A percentile compares a stretch with the other conserved stretches of the same genome.
phyloP scores from a whole-genome alignment of 1,140 invertebrate species.

The Philotrypesis tridentata region DNA sequence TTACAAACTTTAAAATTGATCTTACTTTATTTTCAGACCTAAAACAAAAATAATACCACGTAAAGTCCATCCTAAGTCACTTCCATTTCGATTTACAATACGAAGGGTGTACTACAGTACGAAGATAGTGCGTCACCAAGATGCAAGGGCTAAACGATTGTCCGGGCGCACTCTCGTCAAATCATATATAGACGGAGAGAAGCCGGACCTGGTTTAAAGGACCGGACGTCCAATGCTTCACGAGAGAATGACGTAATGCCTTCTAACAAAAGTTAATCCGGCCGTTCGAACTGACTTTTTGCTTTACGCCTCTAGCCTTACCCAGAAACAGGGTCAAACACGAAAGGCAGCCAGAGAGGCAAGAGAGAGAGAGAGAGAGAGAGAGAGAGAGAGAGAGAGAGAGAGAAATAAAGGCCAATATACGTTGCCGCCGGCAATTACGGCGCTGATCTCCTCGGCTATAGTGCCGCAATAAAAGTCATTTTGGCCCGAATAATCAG shows the following conservation, averaged over 20 bases:
- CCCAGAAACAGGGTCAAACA: neutral
- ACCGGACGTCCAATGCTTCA: neutral
- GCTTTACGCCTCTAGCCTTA: neutral
- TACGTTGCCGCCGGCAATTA: conserved; percentile 9
- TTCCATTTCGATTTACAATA: conserved; percentile 24
- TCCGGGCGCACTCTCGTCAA: neutral
- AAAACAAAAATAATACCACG: too few relatives aligned
- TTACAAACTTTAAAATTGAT: too few relatives aligned
- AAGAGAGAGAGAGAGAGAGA: neutral
- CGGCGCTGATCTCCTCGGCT: conserved; percentile 1
- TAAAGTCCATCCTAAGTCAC: too few relatives aligned
- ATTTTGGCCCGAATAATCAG: conserved; percentile 21
- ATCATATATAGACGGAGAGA: neutral
- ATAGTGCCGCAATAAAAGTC: conserved; percentile 37
- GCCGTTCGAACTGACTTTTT: conserved; percentile 16
- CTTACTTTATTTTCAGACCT: too few relatives aligned
- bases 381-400: neutral
- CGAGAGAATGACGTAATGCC: conserved; percentile 1
- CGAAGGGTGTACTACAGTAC: neutral
- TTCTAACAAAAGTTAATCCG: conserved; percentile 39
- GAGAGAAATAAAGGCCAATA: conserved; percentile 2
- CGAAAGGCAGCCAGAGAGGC: neutral
- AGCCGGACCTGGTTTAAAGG: neutral
- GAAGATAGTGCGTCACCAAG: neutral
- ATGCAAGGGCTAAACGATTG: neutral